phyloP scores from a whole-genome alignment of 1,140 invertebrate species.

The Neomicropteryx cornuta region DNA sequence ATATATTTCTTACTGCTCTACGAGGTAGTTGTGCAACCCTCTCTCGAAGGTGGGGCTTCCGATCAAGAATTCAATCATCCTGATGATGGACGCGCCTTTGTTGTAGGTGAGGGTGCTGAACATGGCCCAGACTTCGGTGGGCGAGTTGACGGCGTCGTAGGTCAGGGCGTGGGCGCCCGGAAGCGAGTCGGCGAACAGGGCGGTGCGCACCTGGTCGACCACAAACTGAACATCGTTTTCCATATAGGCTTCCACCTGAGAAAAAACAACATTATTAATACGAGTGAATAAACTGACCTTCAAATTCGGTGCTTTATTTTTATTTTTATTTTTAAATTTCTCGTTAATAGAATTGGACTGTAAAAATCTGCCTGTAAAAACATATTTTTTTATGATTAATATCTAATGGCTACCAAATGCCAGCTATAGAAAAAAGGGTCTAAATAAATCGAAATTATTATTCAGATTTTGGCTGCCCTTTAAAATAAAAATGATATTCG shows the following conservation, averaged over 20 bases:
- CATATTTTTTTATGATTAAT: too few species aligned
- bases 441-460: too few species aligned
- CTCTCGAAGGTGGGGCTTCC: constrained; percentile 47
- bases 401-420: too few species aligned
- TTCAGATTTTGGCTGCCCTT: too few species aligned
- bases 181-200: constrained; percentile 53
- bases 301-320: too few species aligned
- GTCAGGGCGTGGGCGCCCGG: constrained; percentile 51
- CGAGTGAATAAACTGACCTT: too few species aligned
- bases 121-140: constrained; percentile 35
- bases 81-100: constrained; percentile 57
- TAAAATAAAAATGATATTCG: too few species aligned
- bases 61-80: constrained; percentile 62
- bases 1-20: constrained; percentile 35
- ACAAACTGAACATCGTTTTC: constrained; percentile 44
- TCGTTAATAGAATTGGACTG: too few species aligned
- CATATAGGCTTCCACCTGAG: constrained; percentile 29
- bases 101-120: constrained; percentile 50
- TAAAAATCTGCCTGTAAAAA: too few species aligned
- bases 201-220: constrained; percentile 48
- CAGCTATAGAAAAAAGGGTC: too few species aligned
- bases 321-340: too few species aligned
- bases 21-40: constrained; percentile 48
- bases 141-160: constrained; percentile 30
- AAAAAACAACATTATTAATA: neutral